These are phyloP conservation scores for Drosophila quinaria DNA, from an alignment of 2,888 invertebrate genomes.

Conservation along the genomic window DNA sequence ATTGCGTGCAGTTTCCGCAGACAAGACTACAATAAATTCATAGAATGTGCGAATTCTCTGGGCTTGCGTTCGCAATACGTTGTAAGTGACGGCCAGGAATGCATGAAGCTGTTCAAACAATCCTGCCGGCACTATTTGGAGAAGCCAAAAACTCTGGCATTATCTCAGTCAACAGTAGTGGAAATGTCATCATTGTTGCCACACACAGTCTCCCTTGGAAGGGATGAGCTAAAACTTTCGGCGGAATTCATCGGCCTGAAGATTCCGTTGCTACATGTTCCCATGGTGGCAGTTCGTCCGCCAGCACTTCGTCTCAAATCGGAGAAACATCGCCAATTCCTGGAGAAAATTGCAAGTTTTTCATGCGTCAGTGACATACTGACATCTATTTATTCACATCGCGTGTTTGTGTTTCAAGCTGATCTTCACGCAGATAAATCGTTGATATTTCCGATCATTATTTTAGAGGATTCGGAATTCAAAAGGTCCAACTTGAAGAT, in stretches of 20 bases:
- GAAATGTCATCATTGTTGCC: constrained; percentile 40
- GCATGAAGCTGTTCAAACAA: constrained; percentile 60
- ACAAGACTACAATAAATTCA: constrained; percentile 36
- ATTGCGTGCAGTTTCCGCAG: constrained; percentile 60
- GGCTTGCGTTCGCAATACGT: constrained; percentile 51
- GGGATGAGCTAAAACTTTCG: constrained; percentile 13
- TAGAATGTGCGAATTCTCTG: constrained; percentile 20
- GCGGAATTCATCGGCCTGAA: constrained; percentile 8
- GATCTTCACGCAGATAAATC: constrained; percentile 52
- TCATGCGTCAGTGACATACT: constrained; percentile 25
- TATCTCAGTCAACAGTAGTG: constrained; percentile 23
- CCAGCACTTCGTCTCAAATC: constrained; percentile 3
- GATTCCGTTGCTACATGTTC: constrained; percentile 10
- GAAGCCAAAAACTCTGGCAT: constrained; percentile 47
- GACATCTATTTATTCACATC: constrained; percentile 39
- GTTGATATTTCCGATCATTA: constrained; percentile 44
- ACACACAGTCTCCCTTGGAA: not conserved
- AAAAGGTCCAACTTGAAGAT: constrained; percentile 41
- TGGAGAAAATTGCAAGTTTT: constrained; percentile 3
- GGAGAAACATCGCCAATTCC: constrained; percentile 11
- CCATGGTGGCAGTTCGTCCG: constrained; percentile 3
- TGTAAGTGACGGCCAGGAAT: constrained; percentile 34
- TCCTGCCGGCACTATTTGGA: constrained; percentile 58
- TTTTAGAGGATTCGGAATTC: constrained; percentile 48
- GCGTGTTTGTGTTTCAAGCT: constrained; percentile 44